Evolutionary conservation across 1,140 invertebrate species (phyloP).

Genomic region (Pseudomyrmex cubaensis): DNA sequence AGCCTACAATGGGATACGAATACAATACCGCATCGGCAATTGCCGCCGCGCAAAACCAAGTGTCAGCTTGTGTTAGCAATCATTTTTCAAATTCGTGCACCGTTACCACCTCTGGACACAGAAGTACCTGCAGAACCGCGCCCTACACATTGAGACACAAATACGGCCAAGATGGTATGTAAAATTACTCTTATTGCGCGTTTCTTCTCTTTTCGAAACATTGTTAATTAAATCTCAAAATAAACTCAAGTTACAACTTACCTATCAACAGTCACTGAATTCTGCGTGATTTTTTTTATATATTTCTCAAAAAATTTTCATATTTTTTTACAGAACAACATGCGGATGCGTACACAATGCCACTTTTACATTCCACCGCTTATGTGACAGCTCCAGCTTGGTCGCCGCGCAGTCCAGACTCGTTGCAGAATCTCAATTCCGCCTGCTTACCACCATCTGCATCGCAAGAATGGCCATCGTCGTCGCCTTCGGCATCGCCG

Average conservation of each 20-base stretch:
- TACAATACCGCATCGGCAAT: constrained; percentile 81
- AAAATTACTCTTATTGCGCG: neutral
- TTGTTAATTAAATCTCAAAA: neutral
- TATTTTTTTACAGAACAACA: constrained; percentile 77
- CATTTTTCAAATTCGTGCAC: constrained; percentile 80
- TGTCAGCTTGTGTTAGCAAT: constrained; percentile 76
- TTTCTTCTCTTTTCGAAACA: neutral
- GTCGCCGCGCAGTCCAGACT: constrained; percentile 82
- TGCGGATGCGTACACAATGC: constrained; percentile 81
- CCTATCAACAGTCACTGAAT: neutral
- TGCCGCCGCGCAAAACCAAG: constrained; percentile 81
- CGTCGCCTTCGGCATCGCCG: constrained; percentile 82
- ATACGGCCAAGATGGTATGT: constrained; percentile 82
- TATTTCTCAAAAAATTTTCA: too few species aligned
- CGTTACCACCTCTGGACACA: constrained; percentile 80
- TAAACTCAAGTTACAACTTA: neutral
- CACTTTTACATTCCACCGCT: constrained; percentile 82
- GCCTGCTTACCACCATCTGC: constrained; percentile 52
- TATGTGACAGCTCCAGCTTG: constrained; percentile 81
- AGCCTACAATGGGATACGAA: constrained; percentile 82
- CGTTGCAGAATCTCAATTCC: constrained; percentile 66
- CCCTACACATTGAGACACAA: constrained; percentile 83
- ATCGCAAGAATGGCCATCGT: constrained; percentile 81
- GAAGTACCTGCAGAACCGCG: constrained; percentile 80
- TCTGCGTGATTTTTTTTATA: too few species aligned